Evolutionary conservation across 2,888 invertebrate genomes (phyloP), one percentile per base, ranked within the genome.

Genomic region (Drosophila multiciliata): DNA sequence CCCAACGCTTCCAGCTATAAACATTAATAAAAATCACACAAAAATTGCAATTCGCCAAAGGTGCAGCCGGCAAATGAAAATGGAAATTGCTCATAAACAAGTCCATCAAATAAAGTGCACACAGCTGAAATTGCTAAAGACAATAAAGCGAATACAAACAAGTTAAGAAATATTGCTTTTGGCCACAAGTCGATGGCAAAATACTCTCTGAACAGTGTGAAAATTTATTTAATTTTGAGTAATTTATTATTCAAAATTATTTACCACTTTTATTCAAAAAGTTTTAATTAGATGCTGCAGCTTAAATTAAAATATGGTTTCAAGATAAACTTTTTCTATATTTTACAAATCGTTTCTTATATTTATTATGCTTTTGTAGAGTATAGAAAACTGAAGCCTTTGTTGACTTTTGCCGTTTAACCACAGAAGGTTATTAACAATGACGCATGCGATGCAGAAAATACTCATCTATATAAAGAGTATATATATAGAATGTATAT

Each of bases 41-140:
- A 76, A 87, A 87, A 89, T 89, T 87, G 82, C 70, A 66, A 68
- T 70, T 77, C 59, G 64, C 62, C 64, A 73, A 72, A 87, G 86
- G 83, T 83, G 83, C 78, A 73, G 64, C 20, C 49, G 55, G 60
- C 62, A 72, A 72, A 73, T 45, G 45, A 45, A 45, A 45, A 45
- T 45, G 70, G 57, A 70, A 74, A 86, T 89, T 87, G 80, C 85
- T 87, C 85, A 86, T 86, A 86, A 86, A 86, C 85, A 86, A 86
- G 87, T 89, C 85, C 85, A 86, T 86, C 85, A 89, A 89, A 84
- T 87, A 89, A 89, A 86, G 89, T 89, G 87, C 85, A 80, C 81
- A 76, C 82, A 86, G 73, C 78, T 81, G 84, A 75, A 78, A 69
- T 69, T 72, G 73, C 66, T 69, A 52, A 73, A 64, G 66, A 73